phyloP scores from a whole-genome alignment of 2,797 vertebrate species.

The Mus minutoides region DNA sequence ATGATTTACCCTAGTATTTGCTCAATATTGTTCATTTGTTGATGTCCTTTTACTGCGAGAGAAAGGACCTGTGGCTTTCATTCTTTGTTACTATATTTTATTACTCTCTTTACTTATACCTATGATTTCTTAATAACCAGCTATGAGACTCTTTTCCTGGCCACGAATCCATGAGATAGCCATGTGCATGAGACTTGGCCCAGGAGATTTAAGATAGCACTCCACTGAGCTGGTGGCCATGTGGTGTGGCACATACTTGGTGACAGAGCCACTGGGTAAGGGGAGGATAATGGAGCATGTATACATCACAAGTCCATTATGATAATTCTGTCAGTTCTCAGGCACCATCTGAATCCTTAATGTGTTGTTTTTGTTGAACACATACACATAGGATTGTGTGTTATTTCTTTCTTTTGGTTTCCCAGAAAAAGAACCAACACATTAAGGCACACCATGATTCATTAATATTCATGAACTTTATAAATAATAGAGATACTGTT shows the following conservation, averaged over 20 bases:
- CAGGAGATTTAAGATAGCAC: neutral
- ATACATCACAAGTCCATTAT: neutral
- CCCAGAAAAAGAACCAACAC: neutral
- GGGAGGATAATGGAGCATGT: neutral
- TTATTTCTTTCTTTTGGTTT: neutral
- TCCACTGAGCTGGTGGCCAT: neutral
- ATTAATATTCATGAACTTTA: neutral
- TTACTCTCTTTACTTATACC: neutral
- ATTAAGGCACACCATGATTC: neutral
- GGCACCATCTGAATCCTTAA: neutral
- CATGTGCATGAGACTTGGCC: neutral
- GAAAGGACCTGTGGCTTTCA: neutral
- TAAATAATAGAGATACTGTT: neutral
- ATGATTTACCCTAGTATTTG: neutral
- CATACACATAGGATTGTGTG: neutral
- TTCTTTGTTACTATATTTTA: slow-evolving; percentile 11
- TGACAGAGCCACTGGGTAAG: neutral
- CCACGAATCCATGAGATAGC: neutral
- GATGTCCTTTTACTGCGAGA: neutral
- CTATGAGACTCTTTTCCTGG: neutral
- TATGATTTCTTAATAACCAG: neutral
- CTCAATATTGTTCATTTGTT: neutral
- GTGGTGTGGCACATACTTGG: neutral
- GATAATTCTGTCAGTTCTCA: neutral
- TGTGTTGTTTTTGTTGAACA: neutral